These are phyloP conservation scores for Cerastoderma edule DNA, from an alignment of 2,888 invertebrate species.

Conservation along the genomic window DNA sequence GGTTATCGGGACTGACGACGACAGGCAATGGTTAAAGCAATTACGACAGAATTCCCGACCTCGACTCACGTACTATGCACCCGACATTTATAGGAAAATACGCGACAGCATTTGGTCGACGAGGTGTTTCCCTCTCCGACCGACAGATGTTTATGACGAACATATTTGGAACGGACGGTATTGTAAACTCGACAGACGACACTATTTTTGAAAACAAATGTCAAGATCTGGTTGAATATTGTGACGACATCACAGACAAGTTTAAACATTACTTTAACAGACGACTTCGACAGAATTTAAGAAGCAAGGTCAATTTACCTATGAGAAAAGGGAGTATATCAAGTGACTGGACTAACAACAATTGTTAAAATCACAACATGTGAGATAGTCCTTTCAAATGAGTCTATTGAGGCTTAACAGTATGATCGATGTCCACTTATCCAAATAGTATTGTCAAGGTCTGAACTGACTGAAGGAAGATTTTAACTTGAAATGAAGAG, in stretches of 20 bases:
- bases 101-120: slow-evolving; percentile 26
- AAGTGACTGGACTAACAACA: slow-evolving; percentile 53
- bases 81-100: slow-evolving; percentile 25
- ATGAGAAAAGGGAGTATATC: neutral
- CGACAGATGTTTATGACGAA: slow-evolving; percentile 17
- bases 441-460: too few relatives aligned
- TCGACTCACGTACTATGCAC: slow-evolving; percentile 32
- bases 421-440: too few relatives aligned
- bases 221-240: slow-evolving; percentile 28
- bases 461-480: too few relatives aligned
- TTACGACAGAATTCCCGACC: slow-evolving; percentile 13
- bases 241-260: slow-evolving; percentile 1
- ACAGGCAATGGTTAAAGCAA: slow-evolving; percentile 24
- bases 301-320: slow-evolving; percentile 28
- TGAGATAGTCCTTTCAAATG: too few relatives aligned
- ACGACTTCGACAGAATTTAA: slow-evolving; percentile 18
- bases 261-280: slow-evolving; percentile 31
- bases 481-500: too few relatives aligned
- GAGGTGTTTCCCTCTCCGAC: slow-evolving; percentile 19
- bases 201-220: slow-evolving; percentile 40
- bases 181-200: slow-evolving; percentile 35
- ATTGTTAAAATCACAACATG: too few relatives aligned
- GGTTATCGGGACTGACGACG: slow-evolving; percentile 34
- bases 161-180: slow-evolving; percentile 36
- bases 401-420: too few relatives aligned